These are phyloP conservation scores for Drosophila insularis DNA, from an alignment of 1,140 invertebrate genomes.

Conservation along the genomic window DNA sequence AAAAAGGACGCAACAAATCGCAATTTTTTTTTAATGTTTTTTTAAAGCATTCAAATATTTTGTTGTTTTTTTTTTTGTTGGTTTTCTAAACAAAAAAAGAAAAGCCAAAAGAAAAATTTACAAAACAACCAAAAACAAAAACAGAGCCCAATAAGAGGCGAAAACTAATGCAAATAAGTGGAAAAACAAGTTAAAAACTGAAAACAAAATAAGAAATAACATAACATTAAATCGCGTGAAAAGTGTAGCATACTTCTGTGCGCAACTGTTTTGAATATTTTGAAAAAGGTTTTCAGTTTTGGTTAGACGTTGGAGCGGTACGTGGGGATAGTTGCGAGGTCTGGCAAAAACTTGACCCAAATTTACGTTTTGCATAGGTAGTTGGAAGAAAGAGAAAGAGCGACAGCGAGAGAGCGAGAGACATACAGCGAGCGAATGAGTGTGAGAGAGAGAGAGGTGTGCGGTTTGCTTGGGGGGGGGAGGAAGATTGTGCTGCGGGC, in stretches of 20 bases:
- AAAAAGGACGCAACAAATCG: conserved; percentile 3
- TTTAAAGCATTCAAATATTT: background rate
- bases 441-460: conserved; percentile 24
- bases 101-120: background rate
- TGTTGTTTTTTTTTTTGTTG: conserved; percentile 17
- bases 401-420: background rate
- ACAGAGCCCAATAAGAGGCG: background rate
- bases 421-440: conserved; percentile 6
- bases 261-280: conserved; percentile 48
- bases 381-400: conserved; percentile 25
- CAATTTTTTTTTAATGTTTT: conserved; percentile 47
- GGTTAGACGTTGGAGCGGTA: background rate
- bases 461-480: background rate
- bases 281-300: conserved; percentile 24
- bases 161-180: background rate
- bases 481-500: background rate
- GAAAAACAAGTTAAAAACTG: background rate
- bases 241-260: conserved; percentile 52
- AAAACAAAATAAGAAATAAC: background rate
- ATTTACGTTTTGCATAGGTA: conserved; percentile 60
- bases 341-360: conserved; percentile 75
- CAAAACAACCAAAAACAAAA: background rate
- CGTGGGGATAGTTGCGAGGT: conserved; percentile 8
- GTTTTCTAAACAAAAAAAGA: conserved; percentile 16
- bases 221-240: background rate